Base-by-base conservation (phyloP, 1,140 invertebrate genomes). In the Potamilus streckersoni region DNA sequence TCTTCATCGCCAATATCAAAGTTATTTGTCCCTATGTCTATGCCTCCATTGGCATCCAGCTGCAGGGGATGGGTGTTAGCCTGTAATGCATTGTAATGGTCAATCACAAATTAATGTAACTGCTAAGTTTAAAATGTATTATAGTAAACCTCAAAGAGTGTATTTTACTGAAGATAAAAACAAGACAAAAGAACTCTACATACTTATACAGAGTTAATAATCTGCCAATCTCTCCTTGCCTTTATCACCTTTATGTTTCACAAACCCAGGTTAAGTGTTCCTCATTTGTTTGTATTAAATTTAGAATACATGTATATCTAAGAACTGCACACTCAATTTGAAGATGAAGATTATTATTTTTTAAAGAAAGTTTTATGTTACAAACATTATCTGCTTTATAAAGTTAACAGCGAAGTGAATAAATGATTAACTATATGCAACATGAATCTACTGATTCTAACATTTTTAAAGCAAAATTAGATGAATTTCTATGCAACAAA, bases 1-100 rank as follows among this genome's bases (percentile, higher is more conserved):
- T 78, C 72, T n/a, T 79, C 82, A 38, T 78, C 38, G 2, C 66
- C 61, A 72, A 71, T 65, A 31, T 75, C 73, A 19, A 67, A 55
- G 71, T 79, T 79, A 49, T 79, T 72, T 16, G 69, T 71, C 19
- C 72, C 77, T 5, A 79, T 66, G 59, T 79, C 77, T 58, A 79
- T 79, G 5, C 71, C 77, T 31, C 77, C 77, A 16, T 62, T 71
- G 31, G 77, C 65, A 49, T 76, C 74, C 16, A 76, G 71, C 62
- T 70, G 72, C 58, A 55, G 71, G 59, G 68, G 69, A 66, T 74
- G 72, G 56, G 59, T 65, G 49, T 74, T 79, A 27, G 77, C 77
- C 73, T 79, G 73, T 1, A 55, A 67, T 55, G 57, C 19, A 38
- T 6, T 17, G 15, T 58, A 59, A 19, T 20, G 27, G 19, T 31